Evolutionary conservation across 2,888 invertebrate genomes (phyloP).

Genomic region (Gastrophysa polygoni): DNA sequence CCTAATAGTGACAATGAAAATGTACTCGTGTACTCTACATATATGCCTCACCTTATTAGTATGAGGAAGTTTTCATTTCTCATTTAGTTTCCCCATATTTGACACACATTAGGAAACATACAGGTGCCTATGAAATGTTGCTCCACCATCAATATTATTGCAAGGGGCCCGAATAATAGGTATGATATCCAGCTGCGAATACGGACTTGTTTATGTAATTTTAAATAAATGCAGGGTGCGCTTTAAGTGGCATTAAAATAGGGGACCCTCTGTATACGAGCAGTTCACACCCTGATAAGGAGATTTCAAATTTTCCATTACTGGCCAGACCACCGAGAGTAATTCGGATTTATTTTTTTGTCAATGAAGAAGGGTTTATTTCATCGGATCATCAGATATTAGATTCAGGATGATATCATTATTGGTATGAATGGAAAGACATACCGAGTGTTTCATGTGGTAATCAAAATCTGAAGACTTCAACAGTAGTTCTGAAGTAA

Average conservation of each 20-base stretch:
- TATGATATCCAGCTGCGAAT: conserved; percentile 33
- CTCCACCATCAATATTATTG: conserved; percentile 26
- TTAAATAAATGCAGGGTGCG: conserved; percentile 29
- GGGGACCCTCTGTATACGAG: conserved; percentile 10
- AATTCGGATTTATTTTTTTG: conserved; percentile 29
- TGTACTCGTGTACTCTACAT: too few relatives aligned
- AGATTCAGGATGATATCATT: not conserved
- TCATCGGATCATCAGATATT: not conserved
- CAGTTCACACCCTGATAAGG: conserved; percentile 29
- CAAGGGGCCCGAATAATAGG: conserved; percentile 27
- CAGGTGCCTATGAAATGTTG: conserved; percentile 21
- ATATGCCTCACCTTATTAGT: not conserved
- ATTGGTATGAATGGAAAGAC: not conserved
- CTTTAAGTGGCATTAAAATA: conserved; percentile 29
- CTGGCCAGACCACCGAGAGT: conserved; percentile 23
- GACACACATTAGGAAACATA: not conserved
- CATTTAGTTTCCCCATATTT: not conserved
- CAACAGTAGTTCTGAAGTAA: too few relatives aligned
- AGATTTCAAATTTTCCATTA: conserved; percentile 32
- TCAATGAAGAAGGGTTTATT: conserved; percentile 11
- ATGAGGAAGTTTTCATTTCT: conserved; percentile 2
- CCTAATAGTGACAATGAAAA: too few relatives aligned
- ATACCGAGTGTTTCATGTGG: too few relatives aligned
- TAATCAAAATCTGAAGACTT: too few relatives aligned
- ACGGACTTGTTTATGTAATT: conserved; percentile 29